Conservation (phyloP, 2,113 vertebrate species). For the Falcunculus frontatus region DNA sequence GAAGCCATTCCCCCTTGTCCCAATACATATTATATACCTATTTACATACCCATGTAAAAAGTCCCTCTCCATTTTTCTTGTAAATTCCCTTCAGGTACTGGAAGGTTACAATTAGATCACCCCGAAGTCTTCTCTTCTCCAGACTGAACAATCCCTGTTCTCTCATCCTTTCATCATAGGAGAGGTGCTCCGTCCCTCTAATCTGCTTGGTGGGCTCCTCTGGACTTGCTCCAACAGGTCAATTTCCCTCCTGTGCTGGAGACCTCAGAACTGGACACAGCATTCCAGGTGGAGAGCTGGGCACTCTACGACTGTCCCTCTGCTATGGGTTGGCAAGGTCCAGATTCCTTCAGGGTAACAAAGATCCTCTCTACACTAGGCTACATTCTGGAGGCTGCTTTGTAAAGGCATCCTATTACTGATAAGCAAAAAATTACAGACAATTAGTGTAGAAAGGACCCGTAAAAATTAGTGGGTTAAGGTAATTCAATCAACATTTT, state of each 20-base stretch:
- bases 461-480: neutral
- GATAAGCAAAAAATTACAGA: neutral
- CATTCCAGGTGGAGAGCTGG: neutral
- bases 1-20: neutral
- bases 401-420: neutral
- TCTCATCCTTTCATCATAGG: neutral
- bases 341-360: neutral
- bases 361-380: neutral
- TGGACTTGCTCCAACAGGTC: neutral
- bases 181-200: neutral
- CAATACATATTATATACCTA: neutral
- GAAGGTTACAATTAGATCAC: neutral
- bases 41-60: neutral
- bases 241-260: neutral
- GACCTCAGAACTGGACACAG: neutral
- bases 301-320: rapidly evolving
- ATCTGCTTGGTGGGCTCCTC: neutral
- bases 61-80: neutral
- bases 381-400: neutral
- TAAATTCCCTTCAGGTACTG: neutral
- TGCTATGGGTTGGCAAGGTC: neutral
- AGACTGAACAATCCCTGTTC: neutral
- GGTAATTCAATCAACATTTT: neutral
- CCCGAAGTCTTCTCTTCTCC: neutral
- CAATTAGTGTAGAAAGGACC: neutral